Conservation (phyloP, 2,888 invertebrate genomes). For the Nycteola revayana region DNA sequence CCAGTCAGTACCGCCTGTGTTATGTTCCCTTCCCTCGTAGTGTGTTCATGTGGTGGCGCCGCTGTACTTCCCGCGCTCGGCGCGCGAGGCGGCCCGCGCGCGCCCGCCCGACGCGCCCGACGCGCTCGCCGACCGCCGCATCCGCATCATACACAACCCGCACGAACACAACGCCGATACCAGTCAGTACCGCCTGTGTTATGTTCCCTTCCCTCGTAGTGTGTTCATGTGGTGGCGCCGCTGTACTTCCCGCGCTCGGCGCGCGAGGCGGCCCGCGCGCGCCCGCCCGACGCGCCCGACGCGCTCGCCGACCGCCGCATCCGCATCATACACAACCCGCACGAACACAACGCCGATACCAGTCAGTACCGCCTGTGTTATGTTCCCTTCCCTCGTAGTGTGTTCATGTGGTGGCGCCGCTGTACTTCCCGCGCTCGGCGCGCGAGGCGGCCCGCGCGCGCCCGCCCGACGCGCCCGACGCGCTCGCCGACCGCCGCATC, state of each 20-base stretch:
- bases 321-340: conserved; percentile 95
- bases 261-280: conserved; percentile 89
- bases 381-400: conserved; percentile 82
- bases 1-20: conserved; percentile 21
- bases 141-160: conserved; percentile 85
- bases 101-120: conserved; percentile 92
- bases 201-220: no score
- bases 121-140: conserved; percentile 89
- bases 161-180: conserved; percentile 86
- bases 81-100: conserved; percentile 72
- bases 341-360: conserved; percentile 50
- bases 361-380: conserved; percentile 21
- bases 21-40: no score
- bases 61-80: conserved; percentile 82
- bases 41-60: no score
- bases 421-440: conserved; percentile 87
- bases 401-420: conserved; percentile 87
- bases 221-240: conserved; percentile 89
- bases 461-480: conserved; percentile 86
- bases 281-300: conserved; percentile 84
- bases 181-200: conserved; percentile 19
- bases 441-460: conserved; percentile 86
- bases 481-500: conserved; percentile 91
- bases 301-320: conserved; percentile 92
- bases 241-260: conserved; percentile 93